Base-by-base conservation (phyloP, 1,140 invertebrate species). In the Aplysia californica region DNA sequence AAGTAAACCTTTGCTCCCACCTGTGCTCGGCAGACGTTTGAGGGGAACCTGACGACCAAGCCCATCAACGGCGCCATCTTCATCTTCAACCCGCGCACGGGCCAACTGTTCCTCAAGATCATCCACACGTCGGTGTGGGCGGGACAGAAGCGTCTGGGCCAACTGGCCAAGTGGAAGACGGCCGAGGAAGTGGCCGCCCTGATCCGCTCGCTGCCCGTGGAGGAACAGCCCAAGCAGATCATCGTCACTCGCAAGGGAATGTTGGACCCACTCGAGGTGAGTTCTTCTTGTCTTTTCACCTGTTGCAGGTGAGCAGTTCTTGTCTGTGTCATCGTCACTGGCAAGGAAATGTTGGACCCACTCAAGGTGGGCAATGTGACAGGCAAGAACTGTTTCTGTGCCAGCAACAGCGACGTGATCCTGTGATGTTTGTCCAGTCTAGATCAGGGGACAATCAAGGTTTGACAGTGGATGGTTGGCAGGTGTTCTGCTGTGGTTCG, bases 71-170 rank as follows among this genome's bases (percentile, higher is more conserved):
- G 98, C 2, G 98, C 98, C 26, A 99, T 99, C 86, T 99, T 99
- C 89, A 99, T 99, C 79, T 99, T 99, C 91, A 99, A 99, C 91
- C 98, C 98, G 1, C 91, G 98, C 77, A 99, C 98, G 3, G 98
- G 98, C n/a, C 98, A 99, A 89, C 92, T 99, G 1, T 99, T 99
- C 91, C 92, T 99, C 58, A 99, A 99, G 91, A 99, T 99, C 77
- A 99, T 99, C 91, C 98, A 99, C 89, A 99, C 98, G 0, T 98
- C 97, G 39, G 98, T 99, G 35, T 99, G 98, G 98, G 98, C 98
- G 20, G 98, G 98, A 61, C 92, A 93, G 84, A 93, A 93, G 88
- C 92, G 92, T 92, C 87, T 93, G 4, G 92, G 91, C 75, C 92
- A 97, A 92, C 91, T 99, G 87, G 98, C 98, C 1, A 99, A 99